A percentile compares a stretch with the other conserved stretches of the same genome.
phyloP scores from a whole-genome alignment of 2,888 invertebrate species.

The Drosophila macrospina region DNA sequence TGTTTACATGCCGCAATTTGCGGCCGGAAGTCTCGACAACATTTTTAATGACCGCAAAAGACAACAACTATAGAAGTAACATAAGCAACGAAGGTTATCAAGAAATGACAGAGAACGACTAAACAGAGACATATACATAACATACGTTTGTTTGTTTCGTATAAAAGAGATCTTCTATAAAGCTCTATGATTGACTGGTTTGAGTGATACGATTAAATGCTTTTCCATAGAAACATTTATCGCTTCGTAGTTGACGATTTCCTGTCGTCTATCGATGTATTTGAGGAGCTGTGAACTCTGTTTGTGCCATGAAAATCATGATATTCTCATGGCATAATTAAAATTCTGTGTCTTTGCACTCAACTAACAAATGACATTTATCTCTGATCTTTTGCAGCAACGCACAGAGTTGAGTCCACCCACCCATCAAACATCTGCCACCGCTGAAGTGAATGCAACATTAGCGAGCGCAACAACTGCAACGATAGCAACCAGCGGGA shows the following conservation, averaged over 20 bases:
- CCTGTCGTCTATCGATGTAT: slow-evolving; percentile 3
- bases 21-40: slow-evolving; percentile 66
- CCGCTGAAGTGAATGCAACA: slow-evolving; percentile 74
- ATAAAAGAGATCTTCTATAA: slow-evolving; percentile 1
- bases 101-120: slow-evolving; percentile 5
- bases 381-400: slow-evolving; percentile 76
- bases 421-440: slow-evolving; percentile 81
- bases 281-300: background rate
- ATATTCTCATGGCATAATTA: background rate
- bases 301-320: background rate
- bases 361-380: background rate
- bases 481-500: slow-evolving; percentile 60
- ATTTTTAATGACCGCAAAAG: slow-evolving; percentile 70
- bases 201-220: slow-evolving; percentile 13
- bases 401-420: slow-evolving; percentile 84
- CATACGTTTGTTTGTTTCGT: background rate
- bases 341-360: background rate
- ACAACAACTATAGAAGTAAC: slow-evolving; percentile 36
- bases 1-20: slow-evolving; percentile 71
- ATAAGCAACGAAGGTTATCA: slow-evolving; percentile 31
- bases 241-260: slow-evolving; percentile 11
- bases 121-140: background rate
- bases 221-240: slow-evolving; percentile 14
- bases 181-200: slow-evolving; percentile 12
- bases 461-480: slow-evolving; percentile 58